phyloP scores from a whole-genome alignment of 37 sponge, comb jelly and placozoan genomes.

The Crambe crambe region DNA sequence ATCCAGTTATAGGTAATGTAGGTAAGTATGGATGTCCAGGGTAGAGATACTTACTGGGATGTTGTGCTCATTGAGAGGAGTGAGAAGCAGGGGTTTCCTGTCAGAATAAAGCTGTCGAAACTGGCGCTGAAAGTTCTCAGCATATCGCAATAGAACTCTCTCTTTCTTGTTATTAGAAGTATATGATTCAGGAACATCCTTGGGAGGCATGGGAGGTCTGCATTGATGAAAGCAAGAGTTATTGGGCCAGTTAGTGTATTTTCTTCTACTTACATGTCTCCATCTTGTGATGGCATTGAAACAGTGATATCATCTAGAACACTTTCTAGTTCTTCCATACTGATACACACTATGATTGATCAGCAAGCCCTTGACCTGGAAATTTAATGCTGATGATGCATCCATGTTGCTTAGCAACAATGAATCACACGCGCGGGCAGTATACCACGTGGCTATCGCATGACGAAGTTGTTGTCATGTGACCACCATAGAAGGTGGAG shows the following conservation, averaged over 20 bases:
- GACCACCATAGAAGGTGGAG: too few species aligned
- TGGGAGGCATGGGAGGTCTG: too few species aligned
- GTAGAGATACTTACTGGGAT: constrained; percentile 83
- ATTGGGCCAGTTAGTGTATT: too few species aligned
- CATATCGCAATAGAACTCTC: constrained; percentile 68
- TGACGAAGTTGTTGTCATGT: too few species aligned
- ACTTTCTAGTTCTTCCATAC: not conserved
- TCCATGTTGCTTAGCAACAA: not conserved
- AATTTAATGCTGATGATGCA: too few species aligned
- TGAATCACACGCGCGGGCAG: not conserved
- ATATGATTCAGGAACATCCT: constrained; percentile 56
- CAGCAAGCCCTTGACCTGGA: too few species aligned
- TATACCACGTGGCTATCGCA: not conserved
- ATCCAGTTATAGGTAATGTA: too few species aligned
- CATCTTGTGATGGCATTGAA: not conserved
- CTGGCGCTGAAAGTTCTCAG: constrained; percentile 92
- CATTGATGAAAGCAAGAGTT: too few species aligned
- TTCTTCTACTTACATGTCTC: not conserved
- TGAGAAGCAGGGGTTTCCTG: constrained; percentile 89
- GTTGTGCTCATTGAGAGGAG: constrained; percentile 82
- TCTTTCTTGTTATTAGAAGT: constrained; percentile 79
- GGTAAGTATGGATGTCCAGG: too few species aligned
- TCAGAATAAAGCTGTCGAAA: constrained; percentile 91
- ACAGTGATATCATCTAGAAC: not conserved
- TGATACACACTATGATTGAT: not conserved